A percentile compares a stretch with the other conserved stretches of the same genome.
Conservation (phyloP, 2,113 vertebrate genomes). For the Polyodon spathula region DNA sequence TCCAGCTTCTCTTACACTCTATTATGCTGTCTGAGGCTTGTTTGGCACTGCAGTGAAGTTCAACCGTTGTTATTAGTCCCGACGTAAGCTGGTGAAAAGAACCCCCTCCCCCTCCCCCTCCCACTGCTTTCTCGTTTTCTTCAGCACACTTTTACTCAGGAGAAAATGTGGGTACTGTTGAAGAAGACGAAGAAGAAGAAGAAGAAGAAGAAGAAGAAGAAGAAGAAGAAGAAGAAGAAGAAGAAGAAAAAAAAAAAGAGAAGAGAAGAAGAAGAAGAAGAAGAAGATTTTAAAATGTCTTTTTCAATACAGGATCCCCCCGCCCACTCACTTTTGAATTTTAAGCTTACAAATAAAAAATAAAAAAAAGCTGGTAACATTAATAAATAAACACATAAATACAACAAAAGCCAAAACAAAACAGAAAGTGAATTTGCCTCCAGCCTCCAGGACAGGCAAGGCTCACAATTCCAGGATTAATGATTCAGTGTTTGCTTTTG, state of each 20-base stretch:
- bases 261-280: no score
- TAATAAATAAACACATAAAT: slow-evolving; percentile 14
- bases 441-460: slow-evolving; percentile 11
- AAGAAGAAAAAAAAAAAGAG: no score
- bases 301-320: no score
- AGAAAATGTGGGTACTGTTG: no score
- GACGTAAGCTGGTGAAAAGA: slow-evolving; percentile 48
- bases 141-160: no score
- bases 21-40: slow-evolving; percentile 76
- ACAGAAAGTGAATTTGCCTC: slow-evolving; percentile 7
- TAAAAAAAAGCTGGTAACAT: slow-evolving; percentile 13
- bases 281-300: no score
- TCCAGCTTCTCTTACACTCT: slow-evolving; percentile 70
- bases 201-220: no score
- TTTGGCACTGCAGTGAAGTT: slow-evolving; percentile 67
- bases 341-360: no score
- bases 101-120: no score
- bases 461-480: slow-evolving; percentile 14
- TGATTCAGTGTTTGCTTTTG: slow-evolving; percentile 49
- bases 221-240: no score
- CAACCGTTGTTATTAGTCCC: slow-evolving; percentile 73
- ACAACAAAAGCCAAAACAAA: slow-evolving; percentile 15
- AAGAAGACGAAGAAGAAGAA: no score
- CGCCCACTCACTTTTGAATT: no score
- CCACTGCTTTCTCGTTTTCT: background rate